Evolutionary conservation across 1,140 invertebrate genomes (phyloP).

Genomic region (Cepaea nemoralis): DNA sequence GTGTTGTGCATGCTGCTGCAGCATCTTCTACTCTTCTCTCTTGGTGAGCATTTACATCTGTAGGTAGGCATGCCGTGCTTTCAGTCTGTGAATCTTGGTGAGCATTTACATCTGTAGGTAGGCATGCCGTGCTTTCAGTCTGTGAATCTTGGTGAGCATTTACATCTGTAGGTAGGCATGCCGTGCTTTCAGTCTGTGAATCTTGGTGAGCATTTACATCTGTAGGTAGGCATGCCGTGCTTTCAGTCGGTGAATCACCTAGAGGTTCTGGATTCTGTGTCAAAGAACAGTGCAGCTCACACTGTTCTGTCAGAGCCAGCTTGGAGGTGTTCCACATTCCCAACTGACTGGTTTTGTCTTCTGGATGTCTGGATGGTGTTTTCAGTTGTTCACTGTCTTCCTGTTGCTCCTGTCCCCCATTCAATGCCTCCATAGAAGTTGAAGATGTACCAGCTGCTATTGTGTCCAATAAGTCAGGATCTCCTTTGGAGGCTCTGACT

Average conservation of each 20-base stretch:
- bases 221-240: background rate
- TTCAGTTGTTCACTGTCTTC: background rate
- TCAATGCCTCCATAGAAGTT: too few relatives aligned
- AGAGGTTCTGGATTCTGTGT: background rate
- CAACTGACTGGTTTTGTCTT: background rate
- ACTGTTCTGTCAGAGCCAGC: background rate
- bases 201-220: too few relatives aligned
- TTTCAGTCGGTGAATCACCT: background rate
- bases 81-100: too few relatives aligned
- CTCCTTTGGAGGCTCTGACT: too few relatives aligned
- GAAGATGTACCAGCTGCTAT: too few relatives aligned
- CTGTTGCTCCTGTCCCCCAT: too few relatives aligned
- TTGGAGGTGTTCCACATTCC: background rate
- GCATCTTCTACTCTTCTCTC: background rate
- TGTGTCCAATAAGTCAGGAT: too few relatives aligned
- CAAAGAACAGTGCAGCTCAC: background rate
- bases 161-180: background rate
- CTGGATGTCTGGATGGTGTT: background rate
- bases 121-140: too few relatives aligned
- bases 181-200: background rate
- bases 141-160: too few relatives aligned
- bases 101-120: too few relatives aligned
- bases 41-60: too few relatives aligned
- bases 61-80: too few relatives aligned
- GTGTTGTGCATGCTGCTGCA: background rate